phyloP scores from a whole-genome alignment of 2,113 vertebrate genomes.

The Salvelinus alpinus region DNA sequence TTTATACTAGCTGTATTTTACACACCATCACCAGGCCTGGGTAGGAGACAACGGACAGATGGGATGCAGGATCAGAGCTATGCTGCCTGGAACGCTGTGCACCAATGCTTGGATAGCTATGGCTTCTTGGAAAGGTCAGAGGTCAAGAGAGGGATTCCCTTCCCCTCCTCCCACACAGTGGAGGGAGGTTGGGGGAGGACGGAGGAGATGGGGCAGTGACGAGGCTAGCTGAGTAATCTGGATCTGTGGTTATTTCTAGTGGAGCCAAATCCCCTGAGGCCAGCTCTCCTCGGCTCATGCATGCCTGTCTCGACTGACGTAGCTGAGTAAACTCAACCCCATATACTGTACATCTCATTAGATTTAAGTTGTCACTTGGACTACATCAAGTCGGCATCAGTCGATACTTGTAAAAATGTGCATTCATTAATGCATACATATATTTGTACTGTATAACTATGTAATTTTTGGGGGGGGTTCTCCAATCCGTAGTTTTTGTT shows the following conservation, averaged over 20 bases:
- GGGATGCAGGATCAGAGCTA: background rate
- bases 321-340: no score
- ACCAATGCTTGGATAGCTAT: background rate
- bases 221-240: slow-evolving; percentile 64
- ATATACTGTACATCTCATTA: no score
- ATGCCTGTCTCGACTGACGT: background rate
- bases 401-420: no score
- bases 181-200: slow-evolving; percentile 1
- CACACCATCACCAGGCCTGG: no score
- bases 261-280: slow-evolving; percentile 59
- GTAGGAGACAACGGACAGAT: background rate
- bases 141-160: slow-evolving; percentile 50
- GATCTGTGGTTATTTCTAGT: slow-evolving; percentile 69
- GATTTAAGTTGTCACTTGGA: no score
- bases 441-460: no score
- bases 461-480: no score
- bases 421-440: no score
- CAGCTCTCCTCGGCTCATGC: slow-evolving; percentile 11
- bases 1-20: background rate
- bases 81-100: background rate
- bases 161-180: background rate
- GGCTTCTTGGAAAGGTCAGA: slow-evolving; percentile 16
- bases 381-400: no score
- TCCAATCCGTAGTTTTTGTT: no score
- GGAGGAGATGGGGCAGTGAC: slow-evolving; percentile 21